Evolutionary conservation across 2,113 vertebrate species (phyloP).

Genomic region (Mesoclemmys tuberculata): DNA sequence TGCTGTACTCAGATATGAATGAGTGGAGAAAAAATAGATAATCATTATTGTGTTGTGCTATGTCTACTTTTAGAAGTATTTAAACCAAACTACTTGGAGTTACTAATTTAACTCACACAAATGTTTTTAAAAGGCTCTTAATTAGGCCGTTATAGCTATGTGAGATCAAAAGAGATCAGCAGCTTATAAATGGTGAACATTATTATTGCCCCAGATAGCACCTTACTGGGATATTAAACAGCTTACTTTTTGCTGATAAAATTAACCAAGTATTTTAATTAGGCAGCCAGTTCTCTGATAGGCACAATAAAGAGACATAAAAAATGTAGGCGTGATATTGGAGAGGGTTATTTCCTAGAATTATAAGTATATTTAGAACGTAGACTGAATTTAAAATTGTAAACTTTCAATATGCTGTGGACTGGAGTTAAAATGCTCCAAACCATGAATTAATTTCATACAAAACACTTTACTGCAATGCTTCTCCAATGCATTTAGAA

Average conservation of each 20-base stretch:
- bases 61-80: background rate
- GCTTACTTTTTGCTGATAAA: background rate
- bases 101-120: background rate
- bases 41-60: background rate
- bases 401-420: background rate
- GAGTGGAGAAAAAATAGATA: background rate
- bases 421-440: background rate
- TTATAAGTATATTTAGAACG: background rate
- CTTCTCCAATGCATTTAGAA: background rate
- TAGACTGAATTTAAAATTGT: background rate
- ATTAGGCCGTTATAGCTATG: background rate
- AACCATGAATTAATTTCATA: background rate
- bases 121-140: background rate
- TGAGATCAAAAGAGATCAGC: background rate
- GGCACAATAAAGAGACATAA: background rate
- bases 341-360: background rate
- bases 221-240: background rate
- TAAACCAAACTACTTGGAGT: background rate
- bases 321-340: background rate
- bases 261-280: background rate
- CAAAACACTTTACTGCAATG: background rate
- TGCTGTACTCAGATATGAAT: background rate
- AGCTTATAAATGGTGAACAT: background rate
- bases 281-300: background rate
- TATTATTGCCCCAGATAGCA: background rate